Conservation (phyloP, 2,888 invertebrate genomes). For the Argyresthia goedartella region DNA sequence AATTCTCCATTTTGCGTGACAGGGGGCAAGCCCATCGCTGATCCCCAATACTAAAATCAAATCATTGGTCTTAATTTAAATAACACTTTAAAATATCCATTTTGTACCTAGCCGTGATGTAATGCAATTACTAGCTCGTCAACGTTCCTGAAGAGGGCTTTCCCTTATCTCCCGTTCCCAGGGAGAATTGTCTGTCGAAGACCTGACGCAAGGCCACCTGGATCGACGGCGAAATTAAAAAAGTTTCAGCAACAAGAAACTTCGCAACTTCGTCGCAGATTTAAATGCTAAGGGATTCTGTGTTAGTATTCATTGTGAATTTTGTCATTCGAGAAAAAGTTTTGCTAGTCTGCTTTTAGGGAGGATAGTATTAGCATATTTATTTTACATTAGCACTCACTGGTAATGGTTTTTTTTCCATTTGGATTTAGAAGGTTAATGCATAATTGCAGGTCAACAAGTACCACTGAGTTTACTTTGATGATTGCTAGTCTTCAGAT, state of each 20-base stretch:
- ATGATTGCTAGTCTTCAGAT: no score
- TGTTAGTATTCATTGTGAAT: constrained; percentile 58
- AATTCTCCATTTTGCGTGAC: no score
- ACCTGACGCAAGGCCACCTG: constrained; percentile 57
- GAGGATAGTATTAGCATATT: constrained; percentile 25
- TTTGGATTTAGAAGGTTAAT: background rate
- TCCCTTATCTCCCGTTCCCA: constrained; percentile 36
- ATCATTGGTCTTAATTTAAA: no score
- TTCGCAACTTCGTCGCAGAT: constrained; percentile 48
- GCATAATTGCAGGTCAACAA: no score
- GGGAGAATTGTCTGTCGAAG: constrained; percentile 45
- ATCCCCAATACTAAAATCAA: no score
- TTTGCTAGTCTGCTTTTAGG: constrained; percentile 30
- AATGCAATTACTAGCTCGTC: no score
- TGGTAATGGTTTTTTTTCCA: constrained; percentile 3
- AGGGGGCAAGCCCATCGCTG: no score
- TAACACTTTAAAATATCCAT: no score
- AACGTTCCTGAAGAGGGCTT: background rate
- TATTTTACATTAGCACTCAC: constrained; percentile 13
- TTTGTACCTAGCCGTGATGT: no score
- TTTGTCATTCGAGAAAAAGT: constrained; percentile 54
- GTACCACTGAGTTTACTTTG: no score
- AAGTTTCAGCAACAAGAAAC: constrained; percentile 50
- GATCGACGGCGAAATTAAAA: constrained; percentile 63
- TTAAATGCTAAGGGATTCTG: constrained; percentile 59